Percentiles rank a stretch among this genome's conserved stretches.
These are phyloP conservation scores for Callopanchax toddi DNA, from an alignment of 2,113 vertebrate species.

Conservation along the genomic window DNA sequence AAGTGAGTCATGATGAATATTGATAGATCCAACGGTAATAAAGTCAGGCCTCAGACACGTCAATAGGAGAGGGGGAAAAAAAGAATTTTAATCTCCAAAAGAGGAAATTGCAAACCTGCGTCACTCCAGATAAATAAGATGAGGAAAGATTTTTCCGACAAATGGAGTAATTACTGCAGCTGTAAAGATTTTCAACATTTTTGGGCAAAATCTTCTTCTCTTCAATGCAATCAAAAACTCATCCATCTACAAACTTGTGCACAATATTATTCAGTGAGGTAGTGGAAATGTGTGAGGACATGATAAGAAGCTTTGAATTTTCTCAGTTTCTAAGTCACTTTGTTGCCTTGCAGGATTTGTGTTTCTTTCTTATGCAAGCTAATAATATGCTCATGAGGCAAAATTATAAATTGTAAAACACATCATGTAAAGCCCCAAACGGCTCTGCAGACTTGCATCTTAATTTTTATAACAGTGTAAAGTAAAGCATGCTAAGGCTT, in stretches of 20 bases:
- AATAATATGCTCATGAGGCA: slow-evolving; percentile 19
- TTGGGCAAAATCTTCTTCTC: slow-evolving; percentile 1
- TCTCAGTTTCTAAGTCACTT: slow-evolving; percentile 1
- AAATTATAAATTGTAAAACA: neutral
- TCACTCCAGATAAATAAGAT: slow-evolving; percentile 3
- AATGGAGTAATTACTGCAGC: slow-evolving; percentile 32
- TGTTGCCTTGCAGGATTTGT: neutral
- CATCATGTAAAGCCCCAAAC: too few species aligned
- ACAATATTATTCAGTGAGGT: slow-evolving; percentile 9
- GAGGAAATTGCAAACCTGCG: slow-evolving; percentile 29
- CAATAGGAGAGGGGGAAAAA: slow-evolving; percentile 20
- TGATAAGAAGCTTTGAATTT: slow-evolving; percentile 32
- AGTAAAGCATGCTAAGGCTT: too few species aligned
- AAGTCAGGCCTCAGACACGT: slow-evolving; percentile 1
- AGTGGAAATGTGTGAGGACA: slow-evolving; percentile 31
- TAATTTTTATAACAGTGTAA: too few species aligned
- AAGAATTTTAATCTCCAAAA: slow-evolving; percentile 8
- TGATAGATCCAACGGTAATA: neutral
- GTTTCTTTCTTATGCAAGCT: slow-evolving; percentile 1
- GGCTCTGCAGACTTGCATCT: too few species aligned
- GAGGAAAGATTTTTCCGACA: slow-evolving; percentile 25
- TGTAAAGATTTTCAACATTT: slow-evolving; percentile 21
- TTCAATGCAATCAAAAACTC: slow-evolving; percentile 20
- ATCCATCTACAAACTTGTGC: slow-evolving; percentile 11
- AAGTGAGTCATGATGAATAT: slow-evolving; percentile 18